Evolutionary conservation across 2,888 invertebrate genomes (phyloP).

Genomic region (Campoplex capitator): DNA sequence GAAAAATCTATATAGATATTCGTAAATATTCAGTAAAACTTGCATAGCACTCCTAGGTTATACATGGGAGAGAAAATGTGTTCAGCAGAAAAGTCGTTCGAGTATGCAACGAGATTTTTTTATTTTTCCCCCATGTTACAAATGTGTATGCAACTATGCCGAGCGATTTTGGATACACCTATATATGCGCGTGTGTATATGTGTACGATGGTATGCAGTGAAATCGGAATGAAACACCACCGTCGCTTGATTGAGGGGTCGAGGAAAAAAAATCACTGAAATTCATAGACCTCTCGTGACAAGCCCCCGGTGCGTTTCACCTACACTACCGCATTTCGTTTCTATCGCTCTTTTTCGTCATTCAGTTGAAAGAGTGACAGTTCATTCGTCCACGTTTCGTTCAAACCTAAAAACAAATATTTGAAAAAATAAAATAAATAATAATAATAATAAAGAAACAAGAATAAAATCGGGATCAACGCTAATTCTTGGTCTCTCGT

Average conservation of each 20-base stretch:
- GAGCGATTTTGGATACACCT: neutral
- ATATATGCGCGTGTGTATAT: neutral
- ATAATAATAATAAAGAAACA: neutral
- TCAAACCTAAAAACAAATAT: conserved; percentile 33
- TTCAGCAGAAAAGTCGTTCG: conserved; percentile 47
- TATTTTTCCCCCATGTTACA: conserved; percentile 5
- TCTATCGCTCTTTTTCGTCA: conserved; percentile 24
- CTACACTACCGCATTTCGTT: conserved; percentile 2
- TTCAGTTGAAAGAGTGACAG: conserved; percentile 44
- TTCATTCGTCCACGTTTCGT: conserved; percentile 45
- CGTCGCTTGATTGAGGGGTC: conserved; percentile 61
- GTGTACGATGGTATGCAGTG: conserved; percentile 3
- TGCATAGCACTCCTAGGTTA: conserved; percentile 22
- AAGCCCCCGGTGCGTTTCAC: conserved; percentile 26
- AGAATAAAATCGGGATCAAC: conserved; percentile 33
- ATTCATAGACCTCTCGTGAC: conserved; percentile 54
- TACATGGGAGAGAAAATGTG: conserved; percentile 38
- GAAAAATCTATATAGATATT: neutral
- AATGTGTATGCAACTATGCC: conserved; percentile 36
- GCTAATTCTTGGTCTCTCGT: conserved; percentile 24
- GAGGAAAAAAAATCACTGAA: conserved; percentile 64
- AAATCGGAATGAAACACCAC: conserved; percentile 64
- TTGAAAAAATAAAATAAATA: neutral
- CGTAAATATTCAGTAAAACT: neutral
- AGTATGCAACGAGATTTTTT: conserved; percentile 54